Base-by-base conservation (phyloP, 2,797 vertebrate species). In the Chloroceryle amazona region DNA sequence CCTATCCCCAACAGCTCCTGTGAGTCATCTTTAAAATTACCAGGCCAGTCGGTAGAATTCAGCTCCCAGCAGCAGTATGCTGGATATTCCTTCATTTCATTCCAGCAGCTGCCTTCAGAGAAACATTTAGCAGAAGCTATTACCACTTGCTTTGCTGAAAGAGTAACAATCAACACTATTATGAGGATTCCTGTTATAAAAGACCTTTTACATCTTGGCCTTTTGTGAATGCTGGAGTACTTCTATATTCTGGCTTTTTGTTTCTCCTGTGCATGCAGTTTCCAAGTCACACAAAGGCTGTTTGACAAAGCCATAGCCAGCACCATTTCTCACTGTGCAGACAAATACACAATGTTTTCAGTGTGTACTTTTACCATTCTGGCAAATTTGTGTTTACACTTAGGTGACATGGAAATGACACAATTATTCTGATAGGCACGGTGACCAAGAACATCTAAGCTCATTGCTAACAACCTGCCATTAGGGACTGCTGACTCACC, bases 401-500 rank as follows among this genome's bases (percentile, higher is more conserved):
- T n/a, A 13, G 29, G 71, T 4, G 21, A 86, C 0, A 0, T 28
- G 55, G 78, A 60, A 89, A n/a, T 51, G 55, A 55, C 86, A 73
- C 25, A 61, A 35, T 47, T 73, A n/a, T 20, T 65, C 55, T 1
- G 23, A 62, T 1, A 89, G 57, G 21, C 63, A 57, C 1, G 0
- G 39, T 16, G 58, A 71, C 52, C 1, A 3, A 49, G 55, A 68
- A 31, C 11, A 60, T 33, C 71, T 22, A 1, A 0, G 1, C 61
- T 81, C 5, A 1, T 16, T 46, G 60, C 55, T 58, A 72, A 41
- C 58, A 47, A 55, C 63, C 39, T 86, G 81, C 65, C 68, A n/a
- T 49, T 13, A 61, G 57, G 79, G 55, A 39, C 82, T 78, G 86
- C 86, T 92, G 86, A 93, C 81, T 96, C 94, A 81, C 65, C 89